Evolutionary conservation across 2,888 invertebrate genomes (phyloP).

Genomic region (Biston betularia): DNA sequence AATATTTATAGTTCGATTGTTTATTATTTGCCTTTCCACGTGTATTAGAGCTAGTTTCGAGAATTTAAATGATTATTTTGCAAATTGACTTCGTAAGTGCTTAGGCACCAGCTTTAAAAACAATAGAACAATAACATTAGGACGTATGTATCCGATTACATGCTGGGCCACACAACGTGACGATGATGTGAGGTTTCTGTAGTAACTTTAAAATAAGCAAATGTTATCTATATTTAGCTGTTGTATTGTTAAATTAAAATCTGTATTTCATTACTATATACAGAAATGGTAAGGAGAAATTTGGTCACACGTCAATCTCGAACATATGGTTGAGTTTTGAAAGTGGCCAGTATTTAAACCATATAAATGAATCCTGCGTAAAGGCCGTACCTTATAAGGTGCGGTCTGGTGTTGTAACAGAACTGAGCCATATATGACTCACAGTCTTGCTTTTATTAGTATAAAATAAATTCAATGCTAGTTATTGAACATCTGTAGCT

Average conservation of each 20-base stretch:
- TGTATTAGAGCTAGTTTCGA: not conserved
- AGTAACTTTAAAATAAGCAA: constrained; percentile 7
- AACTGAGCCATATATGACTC: constrained; percentile 77
- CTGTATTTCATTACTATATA: constrained; percentile 24
- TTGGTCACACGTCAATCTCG: constrained; percentile 76
- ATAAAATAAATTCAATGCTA: constrained; percentile 72
- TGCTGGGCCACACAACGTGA: constrained; percentile 51
- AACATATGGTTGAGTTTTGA: constrained; percentile 82
- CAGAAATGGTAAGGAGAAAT: constrained; percentile 65
- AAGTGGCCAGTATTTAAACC: constrained; percentile 79
- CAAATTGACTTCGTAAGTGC: not conserved
- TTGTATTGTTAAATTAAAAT: constrained; percentile 32
- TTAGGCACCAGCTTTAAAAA: constrained; percentile 23
- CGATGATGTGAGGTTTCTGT: constrained; percentile 35
- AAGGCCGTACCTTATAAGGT: constrained; percentile 81
- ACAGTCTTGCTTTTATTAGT: constrained; percentile 72
- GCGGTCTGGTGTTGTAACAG: constrained; percentile 72
- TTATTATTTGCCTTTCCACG: not conserved
- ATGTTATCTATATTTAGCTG: constrained; percentile 2
- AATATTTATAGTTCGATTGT: not conserved
- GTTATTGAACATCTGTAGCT: constrained; percentile 79
- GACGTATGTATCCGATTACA: constrained; percentile 52
- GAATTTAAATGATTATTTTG: constrained; percentile 1
- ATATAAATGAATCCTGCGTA: constrained; percentile 77
- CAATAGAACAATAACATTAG: constrained; percentile 51